Percentiles rank a stretch among this genome's conserved stretches.
Evolutionary conservation across 2,113 vertebrate genomes (phyloP).

Genomic region (Notothenia coriiceps): DNA sequence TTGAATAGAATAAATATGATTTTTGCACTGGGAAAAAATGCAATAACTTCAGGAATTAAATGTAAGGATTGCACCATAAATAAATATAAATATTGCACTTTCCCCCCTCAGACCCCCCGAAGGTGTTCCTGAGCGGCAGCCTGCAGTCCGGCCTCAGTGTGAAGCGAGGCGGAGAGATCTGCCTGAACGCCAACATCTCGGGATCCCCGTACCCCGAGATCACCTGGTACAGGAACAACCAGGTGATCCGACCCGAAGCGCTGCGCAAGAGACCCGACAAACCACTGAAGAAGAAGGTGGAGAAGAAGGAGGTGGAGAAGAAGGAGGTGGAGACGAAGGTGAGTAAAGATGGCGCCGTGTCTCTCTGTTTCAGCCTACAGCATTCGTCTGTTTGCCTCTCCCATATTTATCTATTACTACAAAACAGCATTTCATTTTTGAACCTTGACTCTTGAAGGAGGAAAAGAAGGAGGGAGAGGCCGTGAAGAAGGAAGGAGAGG

Average conservation of each 20-base stretch:
- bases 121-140: constrained; percentile 92
- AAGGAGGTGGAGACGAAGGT: neutral
- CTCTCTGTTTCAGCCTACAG: too few relatives aligned
- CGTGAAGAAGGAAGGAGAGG: constrained; percentile 21
- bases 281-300: constrained; percentile 86
- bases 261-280: constrained; percentile 89
- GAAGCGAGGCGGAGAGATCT: constrained; percentile 91
- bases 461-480: constrained; percentile 18
- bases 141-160: constrained; percentile 91
- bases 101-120: constrained; percentile 51
- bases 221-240: constrained; percentile 93
- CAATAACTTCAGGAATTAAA: too few relatives aligned
- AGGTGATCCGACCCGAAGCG: constrained; percentile 88
- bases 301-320: constrained; percentile 80
- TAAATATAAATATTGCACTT: too few relatives aligned
- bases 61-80: too few relatives aligned
- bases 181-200: constrained; percentile 91
- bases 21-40: too few relatives aligned
- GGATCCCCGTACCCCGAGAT: constrained; percentile 95
- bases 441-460: neutral
- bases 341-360: constrained; percentile 2
- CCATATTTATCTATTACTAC: too few relatives aligned
- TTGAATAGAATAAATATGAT: too few relatives aligned
- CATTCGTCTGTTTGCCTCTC: too few relatives aligned
- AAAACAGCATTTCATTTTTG: too few relatives aligned